These are phyloP conservation scores for Trichopria drosophilae DNA, from an alignment of 2,888 invertebrate genomes.

Conservation along the genomic window DNA sequence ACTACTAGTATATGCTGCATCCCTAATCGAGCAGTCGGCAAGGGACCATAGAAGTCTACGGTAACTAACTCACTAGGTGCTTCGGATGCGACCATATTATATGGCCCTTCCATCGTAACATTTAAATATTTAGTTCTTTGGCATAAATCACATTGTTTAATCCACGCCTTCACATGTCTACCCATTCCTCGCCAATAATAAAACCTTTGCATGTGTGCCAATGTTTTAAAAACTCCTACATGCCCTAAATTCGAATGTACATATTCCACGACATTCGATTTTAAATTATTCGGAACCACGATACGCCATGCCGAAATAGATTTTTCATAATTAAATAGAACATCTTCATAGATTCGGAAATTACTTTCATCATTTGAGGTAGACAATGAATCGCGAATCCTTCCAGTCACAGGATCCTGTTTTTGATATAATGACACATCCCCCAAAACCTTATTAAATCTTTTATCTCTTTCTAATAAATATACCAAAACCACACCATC, in stretches of 20 bases:
- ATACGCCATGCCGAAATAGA: conserved; percentile 13
- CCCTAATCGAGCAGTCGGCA: conserved; percentile 17
- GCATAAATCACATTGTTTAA: conserved; percentile 1
- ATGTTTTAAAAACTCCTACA: conserved; percentile 7
- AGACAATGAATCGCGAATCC: too few relatives aligned
- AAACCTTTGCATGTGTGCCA: too few relatives aligned
- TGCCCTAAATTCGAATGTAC: conserved; percentile 5
- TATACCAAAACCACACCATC: too few relatives aligned
- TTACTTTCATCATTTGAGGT: too few relatives aligned
- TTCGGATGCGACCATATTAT: conserved; percentile 11
- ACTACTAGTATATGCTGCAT: conserved; percentile 25
- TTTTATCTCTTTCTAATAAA: too few relatives aligned
- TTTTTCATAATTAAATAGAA: conserved; percentile 24
- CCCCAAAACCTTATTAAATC: too few relatives aligned
- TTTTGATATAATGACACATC: too few relatives aligned
- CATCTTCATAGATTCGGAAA: conserved; percentile 12
- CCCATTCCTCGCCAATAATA: conserved; percentile 5
- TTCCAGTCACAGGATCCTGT: too few relatives aligned
- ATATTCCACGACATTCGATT: not conserved
- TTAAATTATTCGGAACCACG: conserved; percentile 12
- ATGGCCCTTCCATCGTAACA: not conserved
- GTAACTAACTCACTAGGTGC: conserved; percentile 19
- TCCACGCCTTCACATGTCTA: not conserved
- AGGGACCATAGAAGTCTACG: conserved; percentile 29
- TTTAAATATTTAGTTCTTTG: conserved; percentile 4